Base-by-base conservation (phyloP, 1,140 invertebrate genomes). In the Himalopsyche phryganea region DNA sequence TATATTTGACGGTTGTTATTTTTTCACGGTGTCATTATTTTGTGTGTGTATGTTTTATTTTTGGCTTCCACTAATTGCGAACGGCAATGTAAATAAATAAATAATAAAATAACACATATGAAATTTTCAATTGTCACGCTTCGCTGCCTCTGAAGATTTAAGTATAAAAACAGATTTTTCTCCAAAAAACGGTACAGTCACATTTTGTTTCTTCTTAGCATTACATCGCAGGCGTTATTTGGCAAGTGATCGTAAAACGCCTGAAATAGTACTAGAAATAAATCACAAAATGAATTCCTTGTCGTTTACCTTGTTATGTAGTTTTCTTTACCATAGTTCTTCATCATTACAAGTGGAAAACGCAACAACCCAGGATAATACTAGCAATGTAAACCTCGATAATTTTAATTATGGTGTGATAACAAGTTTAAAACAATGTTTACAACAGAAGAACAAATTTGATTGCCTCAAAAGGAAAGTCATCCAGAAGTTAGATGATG, bases 401-500 rank as follows among this genome's bases (percentile, higher is more conserved):
- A 23, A 6, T n/a, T 60, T 55, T 17, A 52, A 46, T 42, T 19
- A 45, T 28, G 54, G 50, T 1, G 23, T 62, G 18, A 33, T 63
- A 5, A 57, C 48, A 10, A 51, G 57, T 2, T 9, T 60, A 3
- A 60, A 49, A 19, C 67, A 75, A n/a, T 81, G 79, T 42, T 60
- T 80, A 19, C 46, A 54, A 38, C 65, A 54, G 47, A 63, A 65
- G n/a, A 63, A 71, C 28, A 63, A 69, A 7, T 63, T 79, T 60
- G 69, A 83, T 10, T 86, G 84, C 58, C 57, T 86, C 6, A 80
- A 80, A 49, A 70, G 71, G 28, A 68, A 78, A 15, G 75, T 79
- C 0, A 63, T 84, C n/a, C 71, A 80, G 1, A 68, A 80, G 2
- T 59, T 85, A 11, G 80, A 84, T 38, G 64, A 70, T 1, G 81